Conservation (phyloP, 2,113 vertebrate species). For the Callithrix jacchus region DNA sequence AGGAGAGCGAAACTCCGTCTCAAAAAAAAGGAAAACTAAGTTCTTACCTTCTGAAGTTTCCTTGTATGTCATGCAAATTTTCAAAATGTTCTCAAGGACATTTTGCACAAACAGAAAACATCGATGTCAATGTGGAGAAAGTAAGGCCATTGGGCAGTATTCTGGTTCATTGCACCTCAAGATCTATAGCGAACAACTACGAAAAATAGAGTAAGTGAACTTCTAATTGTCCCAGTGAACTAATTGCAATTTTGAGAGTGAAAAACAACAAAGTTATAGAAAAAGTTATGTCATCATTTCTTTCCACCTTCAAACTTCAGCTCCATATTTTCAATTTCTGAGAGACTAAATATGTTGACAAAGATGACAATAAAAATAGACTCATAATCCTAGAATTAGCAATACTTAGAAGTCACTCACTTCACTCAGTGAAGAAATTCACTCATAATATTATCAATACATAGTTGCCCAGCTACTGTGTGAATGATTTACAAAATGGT, state of each 20-base stretch:
- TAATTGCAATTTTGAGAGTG: background rate
- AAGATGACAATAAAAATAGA: background rate
- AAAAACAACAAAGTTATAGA: background rate
- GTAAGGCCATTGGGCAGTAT: background rate
- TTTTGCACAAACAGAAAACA: background rate
- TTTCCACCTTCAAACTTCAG: background rate
- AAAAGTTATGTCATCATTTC: background rate
- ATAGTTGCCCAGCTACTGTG: background rate
- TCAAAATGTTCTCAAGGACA: background rate
- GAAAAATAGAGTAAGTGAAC: background rate
- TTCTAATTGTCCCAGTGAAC: background rate
- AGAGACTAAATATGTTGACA: background rate
- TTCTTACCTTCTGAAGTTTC: background rate
- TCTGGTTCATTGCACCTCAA: background rate
- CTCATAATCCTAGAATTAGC: background rate
- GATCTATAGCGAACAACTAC: background rate
- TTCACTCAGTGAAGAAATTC: background rate
- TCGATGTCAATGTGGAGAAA: background rate
- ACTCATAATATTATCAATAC: background rate
- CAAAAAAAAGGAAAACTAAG: conserved; percentile 10
- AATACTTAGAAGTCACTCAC: background rate
- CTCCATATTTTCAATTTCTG: background rate
- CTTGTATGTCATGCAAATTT: background rate
- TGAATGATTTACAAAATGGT: background rate
- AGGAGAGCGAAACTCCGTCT: too few species aligned